A percentile compares a stretch with the other conserved stretches of the same genome.
Conservation (phyloP, 1,140 invertebrate genomes). For the Drosophila bipectinata region DNA sequence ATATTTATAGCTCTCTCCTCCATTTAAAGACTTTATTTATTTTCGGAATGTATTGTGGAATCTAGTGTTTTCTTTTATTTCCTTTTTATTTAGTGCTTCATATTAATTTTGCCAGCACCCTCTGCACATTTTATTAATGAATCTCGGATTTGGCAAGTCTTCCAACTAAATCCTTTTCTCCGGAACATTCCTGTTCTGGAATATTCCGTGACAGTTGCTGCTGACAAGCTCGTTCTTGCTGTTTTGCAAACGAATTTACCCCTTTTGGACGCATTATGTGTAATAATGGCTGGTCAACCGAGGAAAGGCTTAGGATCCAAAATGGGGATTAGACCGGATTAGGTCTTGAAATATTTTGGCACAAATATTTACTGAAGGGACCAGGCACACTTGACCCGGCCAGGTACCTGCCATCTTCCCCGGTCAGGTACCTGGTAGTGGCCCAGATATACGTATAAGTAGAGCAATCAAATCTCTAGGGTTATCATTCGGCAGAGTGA, state of each 20-base stretch:
- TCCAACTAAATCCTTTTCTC: not conserved
- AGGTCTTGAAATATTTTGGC: slow-evolving; percentile 76
- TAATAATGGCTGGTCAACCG: slow-evolving; percentile 63
- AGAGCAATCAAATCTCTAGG: not conserved
- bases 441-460: slow-evolving; percentile 23
- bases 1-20: not conserved
- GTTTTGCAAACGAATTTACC: slow-evolving; percentile 5
- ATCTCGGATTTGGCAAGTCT: not conserved
- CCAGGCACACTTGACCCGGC: slow-evolving; percentile 11
- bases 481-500: slow-evolving; percentile 44
- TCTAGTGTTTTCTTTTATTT: too few relatives aligned
- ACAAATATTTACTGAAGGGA: slow-evolving; percentile 69
- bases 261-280: slow-evolving; percentile 30
- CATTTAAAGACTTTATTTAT: not conserved
- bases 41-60: too few relatives aligned
- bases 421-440: slow-evolving; percentile 26
- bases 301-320: slow-evolving; percentile 51
- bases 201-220: not conserved
- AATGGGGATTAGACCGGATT: slow-evolving; percentile 70
- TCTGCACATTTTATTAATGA: slow-evolving; percentile 4
- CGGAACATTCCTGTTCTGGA: not conserved
- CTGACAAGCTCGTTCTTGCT: slow-evolving; percentile 34
- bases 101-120: not conserved
- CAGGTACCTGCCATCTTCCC: slow-evolving; percentile 10
- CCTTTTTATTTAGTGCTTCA: not conserved